Evolutionary conservation across 2,113 vertebrate species (phyloP), one percentile per base, ranked within the genome.

Genomic region (Oophaga pumilio): DNA sequence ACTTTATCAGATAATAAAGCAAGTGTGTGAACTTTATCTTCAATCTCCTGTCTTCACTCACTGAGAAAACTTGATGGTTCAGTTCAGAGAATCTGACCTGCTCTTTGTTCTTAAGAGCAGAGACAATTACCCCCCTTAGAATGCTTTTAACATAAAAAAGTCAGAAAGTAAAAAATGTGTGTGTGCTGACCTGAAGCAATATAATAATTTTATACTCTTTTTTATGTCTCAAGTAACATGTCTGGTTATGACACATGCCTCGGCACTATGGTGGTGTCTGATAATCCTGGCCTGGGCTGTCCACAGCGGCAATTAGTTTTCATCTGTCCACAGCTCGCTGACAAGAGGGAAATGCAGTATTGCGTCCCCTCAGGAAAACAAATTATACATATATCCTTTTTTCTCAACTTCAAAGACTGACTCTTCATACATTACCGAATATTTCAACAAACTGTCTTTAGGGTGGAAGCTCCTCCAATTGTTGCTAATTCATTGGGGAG

Each of bases 341-440:
- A 80, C 85, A 80, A 71, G 77, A 80, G 77, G 62, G 73, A 87
- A 87, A 71, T 87, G 64, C 78, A 87, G 76, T 57, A 26, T 71
- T 49, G 20, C 20, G 77, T 81, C 77, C 85, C 85, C 85, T 81
- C 52, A 60, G 85, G 85, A 87, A 78, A 87, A 73, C 50, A 87
- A 87, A 81, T 87, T 87, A 87, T 81, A 81, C 14, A 56, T 71
- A 87, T 79, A 87, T 87, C 85, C 76, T 79, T 86, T 86, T 86
- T 81, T 73, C 26, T 71, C 15, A 57, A 87, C 85, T 80, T 87
- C 85, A 87, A 87, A 87, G 85, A 73, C 85, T 28, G 56, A 59
- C 66, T 49, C 49, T 80, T 87, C 64, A 77, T 71, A 69, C 85
- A 85, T 76, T 74, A 85, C 26, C 28, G 13, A 85, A 76, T 76